Evolutionary conservation across 2,888 invertebrate genomes (phyloP).

Genomic region (Amphipyra berbera): DNA sequence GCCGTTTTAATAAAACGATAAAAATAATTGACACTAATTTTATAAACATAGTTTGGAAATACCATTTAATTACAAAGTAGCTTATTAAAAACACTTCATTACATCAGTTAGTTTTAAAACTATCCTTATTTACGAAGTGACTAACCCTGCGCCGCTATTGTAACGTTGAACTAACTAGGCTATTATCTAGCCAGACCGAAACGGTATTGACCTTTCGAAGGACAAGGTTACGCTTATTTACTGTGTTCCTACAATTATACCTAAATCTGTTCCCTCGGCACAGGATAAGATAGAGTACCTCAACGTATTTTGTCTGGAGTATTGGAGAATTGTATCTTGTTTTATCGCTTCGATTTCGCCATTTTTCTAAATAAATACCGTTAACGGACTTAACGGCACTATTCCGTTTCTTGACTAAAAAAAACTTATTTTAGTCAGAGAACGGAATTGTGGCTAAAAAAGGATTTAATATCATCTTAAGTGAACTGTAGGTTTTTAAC

Average conservation of each 20-base stretch:
- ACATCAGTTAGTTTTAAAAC: conserved; percentile 1
- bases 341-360: background rate
- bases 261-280: conserved; percentile 31
- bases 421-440: too few species aligned
- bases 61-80: too few species aligned
- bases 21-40: too few species aligned
- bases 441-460: too few species aligned
- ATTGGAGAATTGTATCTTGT: background rate
- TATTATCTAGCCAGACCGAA: conserved; percentile 41
- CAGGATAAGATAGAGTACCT: background rate
- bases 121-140: conserved; percentile 36
- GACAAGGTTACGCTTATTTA: conserved; percentile 57
- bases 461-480: too few species aligned
- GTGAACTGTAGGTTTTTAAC: too few species aligned
- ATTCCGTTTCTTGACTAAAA: too few species aligned
- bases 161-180: conserved; percentile 10
- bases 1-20: too few species aligned
- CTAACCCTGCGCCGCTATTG: conserved; percentile 19
- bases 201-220: conserved; percentile 51
- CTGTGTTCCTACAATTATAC: conserved; percentile 31
- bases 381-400: too few species aligned
- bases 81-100: too few species aligned
- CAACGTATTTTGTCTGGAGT: background rate
- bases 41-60: too few species aligned
- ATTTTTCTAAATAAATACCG: too few species aligned